These are phyloP conservation scores for Ciconia nigra DNA, from an alignment of 2,797 vertebrate species.

Conservation along the genomic window DNA sequence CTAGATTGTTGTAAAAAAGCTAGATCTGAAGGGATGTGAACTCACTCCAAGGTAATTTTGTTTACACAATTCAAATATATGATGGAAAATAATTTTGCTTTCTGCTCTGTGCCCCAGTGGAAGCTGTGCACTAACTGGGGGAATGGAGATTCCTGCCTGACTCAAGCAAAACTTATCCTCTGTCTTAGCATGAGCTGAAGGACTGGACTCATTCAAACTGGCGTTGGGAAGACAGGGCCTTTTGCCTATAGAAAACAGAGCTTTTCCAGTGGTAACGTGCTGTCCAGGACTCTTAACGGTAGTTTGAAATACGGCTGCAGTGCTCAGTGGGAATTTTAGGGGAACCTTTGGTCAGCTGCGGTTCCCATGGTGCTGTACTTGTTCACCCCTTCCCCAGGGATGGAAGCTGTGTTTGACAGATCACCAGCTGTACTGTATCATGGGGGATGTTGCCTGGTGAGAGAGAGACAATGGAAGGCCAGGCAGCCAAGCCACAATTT, in stretches of 20 bases:
- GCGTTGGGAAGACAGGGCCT: neutral
- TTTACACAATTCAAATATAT: neutral
- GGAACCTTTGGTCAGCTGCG: neutral
- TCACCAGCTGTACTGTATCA: neutral
- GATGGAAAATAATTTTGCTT: neutral
- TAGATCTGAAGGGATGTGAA: neutral
- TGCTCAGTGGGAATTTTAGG: neutral
- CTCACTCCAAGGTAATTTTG: neutral
- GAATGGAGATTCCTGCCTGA: neutral
- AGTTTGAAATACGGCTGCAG: neutral
- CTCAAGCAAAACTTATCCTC: neutral
- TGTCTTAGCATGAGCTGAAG: neutral
- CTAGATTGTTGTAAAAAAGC: neutral
- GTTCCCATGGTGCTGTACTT: neutral
- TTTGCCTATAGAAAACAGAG: neutral
- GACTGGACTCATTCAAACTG: neutral
- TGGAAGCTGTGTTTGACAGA: neutral
- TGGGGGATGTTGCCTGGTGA: neutral
- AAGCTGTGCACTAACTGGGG: neutral
- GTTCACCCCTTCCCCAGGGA: neutral
- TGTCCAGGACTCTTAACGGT: neutral
- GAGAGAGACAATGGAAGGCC: neutral
- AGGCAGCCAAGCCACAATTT: neutral
- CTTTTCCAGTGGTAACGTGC: neutral
- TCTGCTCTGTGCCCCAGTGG: neutral